phyloP scores from a whole-genome alignment of 53 echinoderm and acorn worm species.

The Paracentrotus lividus region DNA sequence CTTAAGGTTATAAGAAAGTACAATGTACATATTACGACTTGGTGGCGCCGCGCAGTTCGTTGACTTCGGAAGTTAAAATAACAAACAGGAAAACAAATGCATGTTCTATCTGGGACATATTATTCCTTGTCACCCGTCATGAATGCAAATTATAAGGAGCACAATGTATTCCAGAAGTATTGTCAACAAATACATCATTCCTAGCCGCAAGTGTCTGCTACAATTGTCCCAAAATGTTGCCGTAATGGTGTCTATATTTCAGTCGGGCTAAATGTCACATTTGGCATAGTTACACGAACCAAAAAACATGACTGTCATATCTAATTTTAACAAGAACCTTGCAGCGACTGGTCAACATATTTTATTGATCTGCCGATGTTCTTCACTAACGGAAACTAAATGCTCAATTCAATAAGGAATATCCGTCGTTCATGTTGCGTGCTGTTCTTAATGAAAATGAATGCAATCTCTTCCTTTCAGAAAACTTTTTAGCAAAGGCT shows the following conservation, averaged over 20 bases:
- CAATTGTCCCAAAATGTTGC: background rate
- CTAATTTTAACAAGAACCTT: background rate
- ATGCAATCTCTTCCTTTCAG: background rate
- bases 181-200: conserved; percentile 31
- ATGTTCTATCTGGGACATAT: background rate
- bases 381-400: background rate
- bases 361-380: background rate
- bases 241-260: background rate
- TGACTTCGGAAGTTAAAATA: conserved; percentile 5
- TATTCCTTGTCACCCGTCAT: background rate
- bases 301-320: background rate
- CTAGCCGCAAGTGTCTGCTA: background rate
- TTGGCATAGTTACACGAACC: background rate
- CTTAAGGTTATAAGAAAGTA: background rate
- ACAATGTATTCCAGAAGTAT: background rate
- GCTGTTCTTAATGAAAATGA: background rate
- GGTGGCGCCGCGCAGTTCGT: background rate
- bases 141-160: conserved; percentile 14
- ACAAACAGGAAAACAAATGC: background rate
- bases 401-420: background rate
- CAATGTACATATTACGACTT: background rate
- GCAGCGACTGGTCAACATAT: background rate
- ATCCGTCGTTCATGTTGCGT: background rate
- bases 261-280: background rate
- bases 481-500: background rate